Base-by-base conservation (phyloP, 2,113 vertebrate genomes). In the Siniperca chuatsi region DNA sequence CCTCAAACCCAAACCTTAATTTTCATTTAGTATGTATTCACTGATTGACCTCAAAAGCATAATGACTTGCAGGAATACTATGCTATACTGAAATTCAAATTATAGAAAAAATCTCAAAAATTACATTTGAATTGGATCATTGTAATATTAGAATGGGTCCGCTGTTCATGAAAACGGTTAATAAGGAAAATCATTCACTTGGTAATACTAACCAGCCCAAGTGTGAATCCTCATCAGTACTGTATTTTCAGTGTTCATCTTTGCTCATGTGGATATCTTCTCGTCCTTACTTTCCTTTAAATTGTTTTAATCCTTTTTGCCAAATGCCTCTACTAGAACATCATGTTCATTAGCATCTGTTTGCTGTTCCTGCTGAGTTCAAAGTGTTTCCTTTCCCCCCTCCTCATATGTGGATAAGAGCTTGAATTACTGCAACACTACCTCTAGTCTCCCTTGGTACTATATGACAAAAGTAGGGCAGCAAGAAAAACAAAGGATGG, bases 291-390 rank as follows among this genome's bases (percentile, higher is more conserved):
- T 82, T 81, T 66, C 76, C 50, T 85, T 81, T 85, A 85, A 91
- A 85, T 88, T 81, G 83, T 87, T 90, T 88, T 89, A 88, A 88
- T 91, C 91, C 80, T 83, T 54, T 84, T 83, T 84, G 90, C 92
- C 88, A 80, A 87, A 72, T 88, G 88, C 89, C 69, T 81, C 82
- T 81, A 86, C 91, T 90, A 87, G 90, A 91, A 87, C 88, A 91
- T 88, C 87, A 78, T 87, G 87, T 94, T 95, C 91, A 94, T 94
- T 95, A 94, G 90, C 91, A 91, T 94, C 90, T 93, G 92, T 90
- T 92, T 92, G 90, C 84, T 83, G 85, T 86, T 92, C 77, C 84
- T 84, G 79, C 86, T 72, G 90, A 79, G 89, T 92, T 94, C 89
- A 92, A 90, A 92, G 89, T 79, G 75, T 83, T 84, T 81, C 71